Conservation (phyloP, 2,888 invertebrate genomes). For the Standfussiana lucernea region DNA sequence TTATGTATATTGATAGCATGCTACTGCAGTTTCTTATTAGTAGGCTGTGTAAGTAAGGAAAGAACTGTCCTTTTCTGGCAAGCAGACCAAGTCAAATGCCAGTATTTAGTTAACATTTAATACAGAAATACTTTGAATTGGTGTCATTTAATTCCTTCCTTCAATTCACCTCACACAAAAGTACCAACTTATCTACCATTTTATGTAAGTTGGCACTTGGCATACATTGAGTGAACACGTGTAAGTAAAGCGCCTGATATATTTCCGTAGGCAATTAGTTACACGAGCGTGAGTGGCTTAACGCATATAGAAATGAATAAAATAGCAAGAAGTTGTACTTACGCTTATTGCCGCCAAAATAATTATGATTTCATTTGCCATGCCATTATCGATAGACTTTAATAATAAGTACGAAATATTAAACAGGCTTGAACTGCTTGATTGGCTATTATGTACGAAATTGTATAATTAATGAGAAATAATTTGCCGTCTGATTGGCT, state of each 20-base stretch:
- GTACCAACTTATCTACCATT: neutral
- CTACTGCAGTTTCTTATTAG: neutral
- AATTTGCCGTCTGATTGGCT: constrained; percentile 40
- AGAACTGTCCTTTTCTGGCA: neutral
- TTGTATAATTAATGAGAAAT: constrained; percentile 38
- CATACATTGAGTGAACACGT: neutral
- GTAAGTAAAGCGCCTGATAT: constrained; percentile 24
- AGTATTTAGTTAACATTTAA: neutral
- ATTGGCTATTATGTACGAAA: constrained; percentile 44
- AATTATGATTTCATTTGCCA: constrained; percentile 31
- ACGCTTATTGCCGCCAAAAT: constrained; percentile 8
- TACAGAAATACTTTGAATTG: neutral
- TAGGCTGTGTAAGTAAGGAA: neutral
- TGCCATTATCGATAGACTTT: constrained; percentile 19
- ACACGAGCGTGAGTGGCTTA: neutral
- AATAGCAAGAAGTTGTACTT: constrained; percentile 18
- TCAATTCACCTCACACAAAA: neutral
- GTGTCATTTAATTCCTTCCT: neutral
- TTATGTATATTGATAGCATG: neutral
- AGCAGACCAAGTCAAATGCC: neutral
- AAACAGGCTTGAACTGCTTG: constrained; percentile 22
- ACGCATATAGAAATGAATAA: constrained; percentile 33
- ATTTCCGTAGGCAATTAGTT: constrained; percentile 30
- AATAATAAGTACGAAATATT: constrained; percentile 27
- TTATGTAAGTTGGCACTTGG: neutral